phyloP scores from a whole-genome alignment of 1,140 invertebrate species.

The Magallana gigas region DNA sequence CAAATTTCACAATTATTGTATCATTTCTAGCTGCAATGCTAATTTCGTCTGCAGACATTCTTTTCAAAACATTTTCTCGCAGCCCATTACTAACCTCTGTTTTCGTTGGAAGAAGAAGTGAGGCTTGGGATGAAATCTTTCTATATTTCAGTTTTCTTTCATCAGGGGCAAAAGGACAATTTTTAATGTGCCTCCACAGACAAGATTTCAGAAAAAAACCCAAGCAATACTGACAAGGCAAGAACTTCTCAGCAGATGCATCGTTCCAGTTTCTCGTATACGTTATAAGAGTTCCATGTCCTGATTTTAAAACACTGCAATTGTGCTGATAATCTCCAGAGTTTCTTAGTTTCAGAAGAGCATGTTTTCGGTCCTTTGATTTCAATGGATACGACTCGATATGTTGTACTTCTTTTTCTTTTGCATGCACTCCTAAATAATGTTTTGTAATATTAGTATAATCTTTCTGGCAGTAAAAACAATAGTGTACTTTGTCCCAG shows the following conservation, averaged over 20 bases:
- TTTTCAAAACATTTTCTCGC: conserved; percentile 54
- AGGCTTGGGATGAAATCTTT: conserved; percentile 37
- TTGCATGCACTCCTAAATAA: conserved; percentile 44
- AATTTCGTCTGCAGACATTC: conserved; percentile 53
- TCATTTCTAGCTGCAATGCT: conserved; percentile 56
- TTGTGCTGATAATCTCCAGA: conserved; percentile 58
- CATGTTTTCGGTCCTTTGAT: conserved; percentile 46
- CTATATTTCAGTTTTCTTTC: conserved; percentile 13
- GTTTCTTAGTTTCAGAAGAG: conserved; percentile 51
- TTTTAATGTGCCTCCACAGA: conserved; percentile 55
- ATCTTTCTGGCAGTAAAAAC: conserved; percentile 51
- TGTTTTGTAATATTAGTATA: conserved; percentile 57
- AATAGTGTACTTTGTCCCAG: conserved; percentile 59
- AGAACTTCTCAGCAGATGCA: conserved; percentile 36
- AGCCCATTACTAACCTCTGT: conserved; percentile 45
- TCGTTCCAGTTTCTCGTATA: conserved; percentile 46
- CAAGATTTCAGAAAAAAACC: conserved; percentile 56
- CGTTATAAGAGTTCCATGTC: conserved; percentile 50
- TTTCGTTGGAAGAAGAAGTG: conserved; percentile 49
- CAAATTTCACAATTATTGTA: conserved; percentile 47
- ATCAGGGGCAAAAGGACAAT: conserved; percentile 52
- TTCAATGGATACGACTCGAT: conserved; percentile 25
- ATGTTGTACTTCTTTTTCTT: conserved; percentile 46
- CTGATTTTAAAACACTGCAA: conserved; percentile 47
- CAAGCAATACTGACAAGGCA: conserved; percentile 59